phyloP scores from a whole-genome alignment of 2,888 invertebrate species.

The Frankliniella intonsa region DNA sequence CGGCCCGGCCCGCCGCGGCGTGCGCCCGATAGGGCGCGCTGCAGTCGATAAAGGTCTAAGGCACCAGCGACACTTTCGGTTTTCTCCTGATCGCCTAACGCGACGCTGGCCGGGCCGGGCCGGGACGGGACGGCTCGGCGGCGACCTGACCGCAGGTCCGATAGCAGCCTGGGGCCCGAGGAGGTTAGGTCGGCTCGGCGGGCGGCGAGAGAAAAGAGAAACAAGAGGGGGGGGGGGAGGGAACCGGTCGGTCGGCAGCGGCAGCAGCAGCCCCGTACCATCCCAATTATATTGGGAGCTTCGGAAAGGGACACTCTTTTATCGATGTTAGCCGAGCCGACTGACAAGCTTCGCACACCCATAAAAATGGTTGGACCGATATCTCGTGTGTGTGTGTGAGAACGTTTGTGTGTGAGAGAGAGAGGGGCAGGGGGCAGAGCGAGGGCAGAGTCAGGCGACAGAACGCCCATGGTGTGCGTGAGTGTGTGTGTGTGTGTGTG shows the following conservation, averaged over 20 bases:
- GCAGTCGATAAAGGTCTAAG: background rate
- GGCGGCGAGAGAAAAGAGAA: too few species aligned
- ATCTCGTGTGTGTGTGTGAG: background rate
- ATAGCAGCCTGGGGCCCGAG: too few species aligned
- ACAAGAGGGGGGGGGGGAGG: background rate
- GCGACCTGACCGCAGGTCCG: background rate
- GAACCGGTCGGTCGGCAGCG: background rate
- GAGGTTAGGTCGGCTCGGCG: too few species aligned
- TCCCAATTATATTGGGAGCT: conserved; percentile 15
- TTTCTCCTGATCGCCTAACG: background rate
- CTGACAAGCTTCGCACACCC: conserved; percentile 7
- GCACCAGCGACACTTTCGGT: background rate
- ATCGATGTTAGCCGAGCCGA: conserved; percentile 5
- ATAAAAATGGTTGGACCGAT: conserved; percentile 11
- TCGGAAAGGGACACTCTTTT: conserved; percentile 13
- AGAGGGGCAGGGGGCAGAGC: too few species aligned
- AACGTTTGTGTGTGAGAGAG: background rate
- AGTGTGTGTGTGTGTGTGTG: background rate
- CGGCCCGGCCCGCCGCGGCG: background rate
- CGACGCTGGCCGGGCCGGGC: too few species aligned
- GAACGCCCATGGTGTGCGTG: background rate
- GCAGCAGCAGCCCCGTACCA: background rate
- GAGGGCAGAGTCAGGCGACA: too few species aligned
- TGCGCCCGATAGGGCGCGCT: background rate
- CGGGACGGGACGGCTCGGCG: background rate